Evolutionary conservation across 2,888 invertebrate species (phyloP).

Genomic region (Stenichneumon culpator): DNA sequence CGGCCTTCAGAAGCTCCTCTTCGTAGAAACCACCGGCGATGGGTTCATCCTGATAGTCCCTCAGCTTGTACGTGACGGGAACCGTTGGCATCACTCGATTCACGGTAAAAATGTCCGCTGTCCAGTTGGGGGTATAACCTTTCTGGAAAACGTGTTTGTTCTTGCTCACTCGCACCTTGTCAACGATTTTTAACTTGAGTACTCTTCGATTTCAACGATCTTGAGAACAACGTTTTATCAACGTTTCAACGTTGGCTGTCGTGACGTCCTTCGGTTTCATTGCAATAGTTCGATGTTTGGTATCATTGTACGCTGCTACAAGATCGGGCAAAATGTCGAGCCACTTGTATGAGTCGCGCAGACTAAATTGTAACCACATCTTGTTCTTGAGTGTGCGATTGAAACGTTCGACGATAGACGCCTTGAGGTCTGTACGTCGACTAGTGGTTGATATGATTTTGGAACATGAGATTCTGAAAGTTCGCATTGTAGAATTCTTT

Average conservation of each 20-base stretch:
- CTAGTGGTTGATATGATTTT: constrained; percentile 61
- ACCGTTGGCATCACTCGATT: constrained; percentile 66
- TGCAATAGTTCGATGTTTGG: constrained; percentile 79
- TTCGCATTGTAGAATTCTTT: constrained; percentile 66
- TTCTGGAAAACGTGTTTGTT: constrained; percentile 77
- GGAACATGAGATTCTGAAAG: constrained; percentile 57
- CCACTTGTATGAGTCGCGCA: constrained; percentile 68
- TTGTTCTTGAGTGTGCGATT: constrained; percentile 68
- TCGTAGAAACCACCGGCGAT: constrained; percentile 71
- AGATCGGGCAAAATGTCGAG: constrained; percentile 58
- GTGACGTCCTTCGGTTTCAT: constrained; percentile 78
- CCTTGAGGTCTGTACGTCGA: constrained; percentile 73
- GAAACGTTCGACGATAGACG: constrained; percentile 77
- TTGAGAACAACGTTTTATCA: constrained; percentile 50
- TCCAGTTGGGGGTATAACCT: constrained; percentile 80
- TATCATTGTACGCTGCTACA: constrained; percentile 75
- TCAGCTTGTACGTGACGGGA: constrained; percentile 77
- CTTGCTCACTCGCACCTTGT: constrained; percentile 79
- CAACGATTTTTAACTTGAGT: constrained; percentile 73
- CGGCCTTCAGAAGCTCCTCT: constrained; percentile 45
- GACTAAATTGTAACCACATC: constrained; percentile 65
- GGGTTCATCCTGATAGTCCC: constrained; percentile 73
- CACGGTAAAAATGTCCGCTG: constrained; percentile 80
- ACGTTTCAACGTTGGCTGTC: constrained; percentile 74
- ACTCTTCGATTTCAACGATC: constrained; percentile 5